Evolutionary conservation across 2,113 vertebrate species (phyloP).

Genomic region (Chaenocephalus aceratus): DNA sequence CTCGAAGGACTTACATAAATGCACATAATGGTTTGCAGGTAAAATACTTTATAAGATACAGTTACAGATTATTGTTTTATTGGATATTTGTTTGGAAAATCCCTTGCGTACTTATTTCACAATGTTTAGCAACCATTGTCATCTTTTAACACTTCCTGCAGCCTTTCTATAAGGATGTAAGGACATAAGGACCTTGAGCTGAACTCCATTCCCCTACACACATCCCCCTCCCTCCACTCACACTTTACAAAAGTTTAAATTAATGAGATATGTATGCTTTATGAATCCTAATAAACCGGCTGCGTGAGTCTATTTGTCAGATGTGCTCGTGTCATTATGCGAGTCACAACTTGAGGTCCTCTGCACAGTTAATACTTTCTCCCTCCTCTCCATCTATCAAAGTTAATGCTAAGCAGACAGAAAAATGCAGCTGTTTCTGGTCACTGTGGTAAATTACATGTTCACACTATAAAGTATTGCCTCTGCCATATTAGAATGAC

Average conservation of each 20-base stretch:
- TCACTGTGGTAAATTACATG: conserved; percentile 66
- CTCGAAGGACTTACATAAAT: neutral
- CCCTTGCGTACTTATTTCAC: neutral
- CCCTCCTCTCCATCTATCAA: conserved; percentile 51
- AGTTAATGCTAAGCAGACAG: conserved; percentile 63
- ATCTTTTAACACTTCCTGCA: neutral
- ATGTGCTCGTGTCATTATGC: conserved; percentile 65
- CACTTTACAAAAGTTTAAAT: conserved; percentile 60
- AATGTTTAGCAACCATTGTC: neutral
- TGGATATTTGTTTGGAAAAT: neutral
- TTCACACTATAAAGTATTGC: conserved; percentile 50
- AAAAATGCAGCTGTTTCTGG: conserved; percentile 52
- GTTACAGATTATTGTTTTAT: too few species aligned
- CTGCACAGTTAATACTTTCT: conserved; percentile 56
- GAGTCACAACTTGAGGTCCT: conserved; percentile 67
- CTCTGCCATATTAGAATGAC: conserved; percentile 14
- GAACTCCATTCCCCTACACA: neutral
- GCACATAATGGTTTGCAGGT: neutral
- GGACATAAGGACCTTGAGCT: conserved; percentile 24
- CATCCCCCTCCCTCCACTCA: neutral
- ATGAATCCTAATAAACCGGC: conserved; percentile 58
- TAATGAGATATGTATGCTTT: conserved; percentile 36
- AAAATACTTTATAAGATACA: too few species aligned
- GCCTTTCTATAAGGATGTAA: neutral
- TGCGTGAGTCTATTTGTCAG: conserved; percentile 47